phyloP scores from a whole-genome alignment of 1,140 invertebrate genomes.

The Lanistes nyassanus region DNA sequence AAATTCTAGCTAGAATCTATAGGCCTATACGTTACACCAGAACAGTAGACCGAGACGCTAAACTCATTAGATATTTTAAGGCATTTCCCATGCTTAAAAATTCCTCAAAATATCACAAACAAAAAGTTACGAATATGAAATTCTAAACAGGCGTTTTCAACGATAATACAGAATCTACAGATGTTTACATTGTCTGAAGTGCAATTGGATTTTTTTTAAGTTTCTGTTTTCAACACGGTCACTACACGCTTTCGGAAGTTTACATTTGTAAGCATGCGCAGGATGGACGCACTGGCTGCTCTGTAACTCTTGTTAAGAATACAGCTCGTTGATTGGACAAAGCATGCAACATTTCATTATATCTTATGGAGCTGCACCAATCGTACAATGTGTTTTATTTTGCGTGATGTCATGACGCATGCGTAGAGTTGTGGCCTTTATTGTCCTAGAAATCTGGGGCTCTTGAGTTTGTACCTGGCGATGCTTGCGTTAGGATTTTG shows the following conservation, averaged over 20 bases:
- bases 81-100: too few species aligned
- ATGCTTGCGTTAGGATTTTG: not conserved
- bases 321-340: constrained; percentile 2
- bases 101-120: too few species aligned
- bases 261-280: constrained; percentile 38
- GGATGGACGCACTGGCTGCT: not conserved
- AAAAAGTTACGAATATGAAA: too few species aligned
- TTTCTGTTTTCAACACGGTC: too few species aligned
- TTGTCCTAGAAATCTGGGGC: constrained; percentile 48
- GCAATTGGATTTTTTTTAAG: too few species aligned
- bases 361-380: constrained; percentile 33
- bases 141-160: too few species aligned
- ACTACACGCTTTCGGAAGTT: constrained; percentile 40
- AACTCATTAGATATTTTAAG: not conserved
- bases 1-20: too few species aligned
- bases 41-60: not conserved
- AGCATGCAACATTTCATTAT: constrained; percentile 23
- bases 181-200: too few species aligned
- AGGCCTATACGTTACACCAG: too few species aligned
- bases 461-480: constrained; percentile 12
- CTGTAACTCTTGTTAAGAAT: not conserved
- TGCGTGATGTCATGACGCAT: constrained; percentile 34
- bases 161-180: too few species aligned
- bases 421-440: constrained; percentile 35
- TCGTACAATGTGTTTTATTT: constrained; percentile 27